Conservation (phyloP, 2,113 vertebrate genomes). For the Zootoca vivipara region DNA sequence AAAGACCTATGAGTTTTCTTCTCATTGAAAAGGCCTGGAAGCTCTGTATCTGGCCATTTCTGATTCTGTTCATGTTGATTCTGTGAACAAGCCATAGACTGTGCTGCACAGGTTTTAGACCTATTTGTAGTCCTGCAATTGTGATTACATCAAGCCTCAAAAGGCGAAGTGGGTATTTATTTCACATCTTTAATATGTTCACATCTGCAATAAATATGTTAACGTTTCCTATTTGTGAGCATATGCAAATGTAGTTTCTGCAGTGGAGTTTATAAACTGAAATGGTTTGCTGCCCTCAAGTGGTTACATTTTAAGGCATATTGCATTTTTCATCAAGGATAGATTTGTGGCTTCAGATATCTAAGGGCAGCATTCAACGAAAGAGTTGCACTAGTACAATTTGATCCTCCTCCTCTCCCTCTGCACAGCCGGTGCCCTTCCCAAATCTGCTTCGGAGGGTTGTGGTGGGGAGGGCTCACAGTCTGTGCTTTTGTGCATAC, state of each 20-base stretch:
- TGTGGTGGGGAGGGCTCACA: too few species aligned
- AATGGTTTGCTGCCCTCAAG: slow-evolving; percentile 51
- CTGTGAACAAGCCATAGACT: background rate
- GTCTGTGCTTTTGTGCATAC: background rate
- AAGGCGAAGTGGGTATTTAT: background rate
- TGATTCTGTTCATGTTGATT: background rate
- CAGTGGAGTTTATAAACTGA: slow-evolving; percentile 17
- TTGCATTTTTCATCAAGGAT: background rate
- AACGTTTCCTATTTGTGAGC: background rate
- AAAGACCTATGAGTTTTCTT: background rate
- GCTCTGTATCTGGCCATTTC: background rate
- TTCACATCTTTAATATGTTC: background rate
- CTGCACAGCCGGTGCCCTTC: too few species aligned
- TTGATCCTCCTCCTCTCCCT: too few species aligned
- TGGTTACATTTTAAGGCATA: slow-evolving; percentile 2
- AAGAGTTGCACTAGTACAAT: too few species aligned
- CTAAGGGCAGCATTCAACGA: too few species aligned
- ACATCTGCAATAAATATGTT: background rate
- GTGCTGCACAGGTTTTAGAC: background rate
- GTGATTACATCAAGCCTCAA: background rate
- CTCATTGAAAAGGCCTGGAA: background rate
- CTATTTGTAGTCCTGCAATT: background rate
- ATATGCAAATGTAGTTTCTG: slow-evolving; percentile 10
- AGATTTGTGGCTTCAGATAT: background rate
- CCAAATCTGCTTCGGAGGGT: too few species aligned